These are phyloP conservation scores for Silurus meridionalis DNA, from an alignment of 2,113 vertebrate species.

Conservation along the genomic window DNA sequence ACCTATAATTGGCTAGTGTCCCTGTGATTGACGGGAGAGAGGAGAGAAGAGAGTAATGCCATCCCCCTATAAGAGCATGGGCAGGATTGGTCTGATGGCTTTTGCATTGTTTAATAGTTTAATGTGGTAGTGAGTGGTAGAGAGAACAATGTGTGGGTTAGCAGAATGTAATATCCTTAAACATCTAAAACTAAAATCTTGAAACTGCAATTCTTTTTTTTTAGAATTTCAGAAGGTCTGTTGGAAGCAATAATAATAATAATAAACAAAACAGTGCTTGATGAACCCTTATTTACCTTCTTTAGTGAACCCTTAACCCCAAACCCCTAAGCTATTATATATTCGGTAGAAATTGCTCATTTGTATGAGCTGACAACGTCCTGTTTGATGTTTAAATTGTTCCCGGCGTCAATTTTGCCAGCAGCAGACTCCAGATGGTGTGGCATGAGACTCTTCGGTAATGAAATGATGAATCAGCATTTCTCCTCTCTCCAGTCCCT, in stretches of 20 bases:
- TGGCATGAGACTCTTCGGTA: conserved; percentile 20
- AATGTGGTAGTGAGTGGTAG: background rate
- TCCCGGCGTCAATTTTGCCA: background rate
- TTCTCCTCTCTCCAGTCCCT: background rate
- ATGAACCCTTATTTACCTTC: background rate
- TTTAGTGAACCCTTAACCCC: background rate
- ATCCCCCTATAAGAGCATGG: background rate
- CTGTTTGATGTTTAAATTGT: conserved; percentile 1
- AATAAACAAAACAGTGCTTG: background rate
- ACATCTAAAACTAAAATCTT: background rate
- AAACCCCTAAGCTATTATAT: background rate
- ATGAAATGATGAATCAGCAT: conserved; percentile 37
- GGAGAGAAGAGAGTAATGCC: background rate
- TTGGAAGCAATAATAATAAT: too few species aligned
- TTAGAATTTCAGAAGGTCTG: background rate
- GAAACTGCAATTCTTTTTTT: background rate
- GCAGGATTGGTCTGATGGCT: background rate
- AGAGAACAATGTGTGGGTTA: background rate
- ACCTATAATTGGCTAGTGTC: background rate
- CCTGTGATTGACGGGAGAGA: background rate
- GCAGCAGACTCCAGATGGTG: conserved; percentile 29
- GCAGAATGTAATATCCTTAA: background rate
- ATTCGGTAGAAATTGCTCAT: background rate
- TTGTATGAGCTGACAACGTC: background rate
- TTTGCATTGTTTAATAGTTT: background rate